Percentiles rank a stretch among this genome's conserved stretches.
Evolutionary conservation across 2,888 invertebrate genomes (phyloP).

Genomic region (Stenichneumon culpator): DNA sequence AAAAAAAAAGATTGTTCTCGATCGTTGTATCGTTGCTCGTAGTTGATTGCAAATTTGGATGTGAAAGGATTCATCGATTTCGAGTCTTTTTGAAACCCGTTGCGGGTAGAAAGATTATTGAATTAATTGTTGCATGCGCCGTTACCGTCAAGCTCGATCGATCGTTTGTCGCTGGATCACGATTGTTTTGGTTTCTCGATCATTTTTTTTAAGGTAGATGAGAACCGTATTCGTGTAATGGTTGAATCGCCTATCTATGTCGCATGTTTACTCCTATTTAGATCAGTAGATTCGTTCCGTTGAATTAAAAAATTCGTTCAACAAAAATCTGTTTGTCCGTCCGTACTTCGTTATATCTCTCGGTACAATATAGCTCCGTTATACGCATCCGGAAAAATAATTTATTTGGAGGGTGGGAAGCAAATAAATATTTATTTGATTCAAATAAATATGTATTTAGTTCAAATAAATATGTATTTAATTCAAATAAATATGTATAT

Average conservation of each 20-base stretch:
- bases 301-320: conserved; percentile 14
- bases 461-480: too few species aligned
- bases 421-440: too few species aligned
- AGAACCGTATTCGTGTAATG: background rate
- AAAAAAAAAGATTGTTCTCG: conserved; percentile 34
- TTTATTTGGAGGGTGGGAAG: too few species aligned
- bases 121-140: conserved; percentile 56
- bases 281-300: conserved; percentile 44
- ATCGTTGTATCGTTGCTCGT: conserved; percentile 41
- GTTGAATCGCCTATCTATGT: conserved; percentile 19
- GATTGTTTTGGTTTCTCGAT: background rate
- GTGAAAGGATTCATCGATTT: background rate
- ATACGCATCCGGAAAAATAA: background rate
- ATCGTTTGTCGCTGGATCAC: background rate
- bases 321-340: background rate
- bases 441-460: too few species aligned
- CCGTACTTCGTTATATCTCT: background rate
- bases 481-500: too few species aligned
- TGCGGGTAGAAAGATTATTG: background rate
- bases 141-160: conserved; percentile 15
- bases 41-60: background rate
- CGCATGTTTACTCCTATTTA: conserved; percentile 58
- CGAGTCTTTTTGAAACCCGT: background rate
- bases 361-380: background rate
- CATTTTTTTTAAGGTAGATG: background rate